Conservation (phyloP, 2,888 invertebrate genomes). For the Hylaea fasciaria region DNA sequence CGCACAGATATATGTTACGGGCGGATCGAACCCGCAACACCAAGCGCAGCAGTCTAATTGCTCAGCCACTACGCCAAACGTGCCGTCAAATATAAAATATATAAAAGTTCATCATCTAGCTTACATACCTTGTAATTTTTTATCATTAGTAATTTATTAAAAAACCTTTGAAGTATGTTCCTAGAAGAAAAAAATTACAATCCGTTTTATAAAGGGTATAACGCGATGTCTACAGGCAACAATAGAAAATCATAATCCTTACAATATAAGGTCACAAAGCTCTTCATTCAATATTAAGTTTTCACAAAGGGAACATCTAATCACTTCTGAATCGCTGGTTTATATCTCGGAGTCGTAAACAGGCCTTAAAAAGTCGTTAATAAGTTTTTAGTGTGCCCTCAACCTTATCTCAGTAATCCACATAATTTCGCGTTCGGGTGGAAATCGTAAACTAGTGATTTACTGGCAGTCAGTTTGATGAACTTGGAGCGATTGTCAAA, state of each 20-base stretch:
- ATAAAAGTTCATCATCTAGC: too few relatives aligned
- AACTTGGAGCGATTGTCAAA: conserved; percentile 11
- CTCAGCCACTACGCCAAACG: too few relatives aligned
- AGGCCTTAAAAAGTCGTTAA: conserved; percentile 55
- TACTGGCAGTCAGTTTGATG: conserved; percentile 29
- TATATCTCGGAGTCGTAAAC: conserved; percentile 51
- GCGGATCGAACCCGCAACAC: too few relatives aligned
- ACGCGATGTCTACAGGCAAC: background rate
- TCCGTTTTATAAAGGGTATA: too few relatives aligned
- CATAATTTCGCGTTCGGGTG: conserved; percentile 54
- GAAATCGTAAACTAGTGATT: conserved; percentile 47
- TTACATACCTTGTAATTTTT: too few relatives aligned
- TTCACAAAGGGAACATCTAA: conserved; percentile 35
- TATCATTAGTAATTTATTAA: too few relatives aligned
- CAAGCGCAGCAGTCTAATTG: too few relatives aligned
- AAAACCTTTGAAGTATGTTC: too few relatives aligned
- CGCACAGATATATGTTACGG: too few relatives aligned
- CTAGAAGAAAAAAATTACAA: too few relatives aligned
- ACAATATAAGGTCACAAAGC: conserved; percentile 6
- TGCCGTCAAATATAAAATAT: too few relatives aligned
- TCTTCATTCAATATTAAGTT: conserved; percentile 14
- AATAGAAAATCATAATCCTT: background rate
- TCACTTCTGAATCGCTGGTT: conserved; percentile 47
- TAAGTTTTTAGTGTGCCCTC: conserved; percentile 58
- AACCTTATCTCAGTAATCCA: conserved; percentile 52